These are phyloP conservation scores for Pentalonia nigronervosa DNA, from an alignment of 1,140 invertebrate species.

Conservation along the genomic window DNA sequence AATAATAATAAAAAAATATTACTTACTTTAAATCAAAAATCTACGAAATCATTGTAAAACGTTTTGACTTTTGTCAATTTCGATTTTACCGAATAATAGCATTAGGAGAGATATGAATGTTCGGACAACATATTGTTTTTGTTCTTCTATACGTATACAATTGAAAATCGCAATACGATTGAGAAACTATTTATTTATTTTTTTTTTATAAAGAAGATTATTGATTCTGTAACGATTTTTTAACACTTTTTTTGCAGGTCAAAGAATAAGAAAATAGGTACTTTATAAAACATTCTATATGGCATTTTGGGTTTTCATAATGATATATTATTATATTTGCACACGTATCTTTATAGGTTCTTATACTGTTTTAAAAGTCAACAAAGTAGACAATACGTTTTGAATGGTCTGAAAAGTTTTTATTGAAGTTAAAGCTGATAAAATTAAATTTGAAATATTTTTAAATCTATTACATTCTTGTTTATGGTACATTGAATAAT, in stretches of 20 bases:
- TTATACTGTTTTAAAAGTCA: not conserved
- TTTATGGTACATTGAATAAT: not conserved
- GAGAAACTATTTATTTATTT: not conserved
- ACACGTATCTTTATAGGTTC: not conserved
- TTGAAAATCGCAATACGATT: not conserved
- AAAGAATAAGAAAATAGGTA: not conserved
- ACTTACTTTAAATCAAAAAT: not conserved
- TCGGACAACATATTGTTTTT: not conserved
- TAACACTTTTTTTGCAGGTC: not conserved
- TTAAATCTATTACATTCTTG: not conserved
- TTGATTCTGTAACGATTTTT: not conserved
- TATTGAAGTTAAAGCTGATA: not conserved
- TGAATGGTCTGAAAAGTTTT: not conserved
- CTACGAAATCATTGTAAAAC: not conserved
- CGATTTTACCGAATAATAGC: not conserved
- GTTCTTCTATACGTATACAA: not conserved
- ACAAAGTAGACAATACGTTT: not conserved
- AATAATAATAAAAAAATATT: not conserved
- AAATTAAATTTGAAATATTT: slow-evolving; percentile 7
- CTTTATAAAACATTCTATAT: not conserved
- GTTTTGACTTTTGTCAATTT: not conserved
- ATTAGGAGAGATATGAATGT: not conserved
- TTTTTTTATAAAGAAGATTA: not conserved
- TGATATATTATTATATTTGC: not conserved
- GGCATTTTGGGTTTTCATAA: not conserved